Conservation (phyloP, 2,888 invertebrate genomes). For the Agonopterix subpropinquella region DNA sequence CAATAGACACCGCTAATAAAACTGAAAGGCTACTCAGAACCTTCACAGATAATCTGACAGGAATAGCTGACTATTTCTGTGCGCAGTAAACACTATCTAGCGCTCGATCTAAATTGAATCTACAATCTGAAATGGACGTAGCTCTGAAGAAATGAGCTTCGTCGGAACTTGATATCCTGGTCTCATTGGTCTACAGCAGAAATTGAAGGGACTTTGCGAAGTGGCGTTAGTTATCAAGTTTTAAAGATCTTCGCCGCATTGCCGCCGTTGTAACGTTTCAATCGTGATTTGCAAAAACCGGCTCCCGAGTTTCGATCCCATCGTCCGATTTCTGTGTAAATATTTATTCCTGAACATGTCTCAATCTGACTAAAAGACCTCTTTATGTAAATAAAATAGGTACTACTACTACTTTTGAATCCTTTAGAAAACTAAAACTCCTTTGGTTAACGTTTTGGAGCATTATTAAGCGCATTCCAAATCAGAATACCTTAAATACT, state of each 20-base stretch:
- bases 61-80: constrained; percentile 42
- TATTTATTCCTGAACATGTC: constrained; percentile 8
- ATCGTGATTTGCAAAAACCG: constrained; percentile 55
- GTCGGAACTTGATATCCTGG: constrained; percentile 34
- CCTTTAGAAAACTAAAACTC: too few relatives aligned
- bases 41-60: constrained; percentile 31
- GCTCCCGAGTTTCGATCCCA: constrained; percentile 37
- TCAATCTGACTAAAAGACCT: background rate
- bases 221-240: constrained; percentile 32
- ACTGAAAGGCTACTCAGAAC: constrained; percentile 20
- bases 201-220: constrained; percentile 39
- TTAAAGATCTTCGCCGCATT: constrained; percentile 30
- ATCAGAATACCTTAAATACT: constrained; percentile 12
- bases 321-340: constrained; percentile 18
- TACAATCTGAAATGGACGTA: constrained; percentile 47
- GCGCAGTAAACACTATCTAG: constrained; percentile 39
- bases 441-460: too few relatives aligned
- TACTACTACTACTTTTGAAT: too few relatives aligned
- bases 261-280: constrained; percentile 48
- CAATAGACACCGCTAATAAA: constrained; percentile 17
- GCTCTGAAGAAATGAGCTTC: constrained; percentile 36
- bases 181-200: constrained; percentile 33
- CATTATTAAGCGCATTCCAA: too few relatives aligned
- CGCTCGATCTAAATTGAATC: constrained; percentile 60
- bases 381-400: too few relatives aligned